Evolutionary conservation across 2,797 vertebrate species (phyloP), one percentile per base, ranked within the genome.

Genomic region (Lagodon rhomboides): DNA sequence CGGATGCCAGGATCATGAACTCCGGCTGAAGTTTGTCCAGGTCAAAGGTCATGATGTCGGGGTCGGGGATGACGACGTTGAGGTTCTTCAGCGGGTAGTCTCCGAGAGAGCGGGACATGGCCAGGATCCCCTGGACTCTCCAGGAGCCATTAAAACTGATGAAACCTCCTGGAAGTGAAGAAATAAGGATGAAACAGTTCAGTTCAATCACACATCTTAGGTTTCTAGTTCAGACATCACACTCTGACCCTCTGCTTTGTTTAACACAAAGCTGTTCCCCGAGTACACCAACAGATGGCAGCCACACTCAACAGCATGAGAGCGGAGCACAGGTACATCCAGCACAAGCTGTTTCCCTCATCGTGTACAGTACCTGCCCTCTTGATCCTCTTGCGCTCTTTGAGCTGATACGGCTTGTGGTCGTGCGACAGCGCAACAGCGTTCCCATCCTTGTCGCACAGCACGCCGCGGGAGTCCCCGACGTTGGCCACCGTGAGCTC

Each of bases 131-230:
- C 93, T 99, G 98, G 7, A 99, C 98, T 0, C 98, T 96, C 98
- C 98, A 99, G 9, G 98, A 99, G 70, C 98, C 98, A 1, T 99
- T 99, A 80, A 99, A 99, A 92, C 98, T 99, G 93, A 99, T 99
- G 92, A 99, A 99, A 1, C 98, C 98, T 79, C 98, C 98, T 99
- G 88, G 50, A 80, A 79, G 60, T 38, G 9, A 58, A 67, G 46
- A 64, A 20, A 84, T 55, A 30, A 22, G 16, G 34, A 60, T n/a
- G 11, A 20, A 58, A 43, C 41, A n/a, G 13, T 0, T 51, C 8
- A 58, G 25, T 56, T n/a, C n/a, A n/a, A n/a, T n/a, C n/a, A n/a
- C 69, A 69, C 12, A 60, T 58, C 54, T 46, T 46, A 16, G 3
- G 30, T 16, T 5, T 63, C 27, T 59, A 34, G 65, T 61, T 53